Base-by-base conservation (phyloP, 92 coral and sea anemone genomes). In the Porites evermanni region DNA sequence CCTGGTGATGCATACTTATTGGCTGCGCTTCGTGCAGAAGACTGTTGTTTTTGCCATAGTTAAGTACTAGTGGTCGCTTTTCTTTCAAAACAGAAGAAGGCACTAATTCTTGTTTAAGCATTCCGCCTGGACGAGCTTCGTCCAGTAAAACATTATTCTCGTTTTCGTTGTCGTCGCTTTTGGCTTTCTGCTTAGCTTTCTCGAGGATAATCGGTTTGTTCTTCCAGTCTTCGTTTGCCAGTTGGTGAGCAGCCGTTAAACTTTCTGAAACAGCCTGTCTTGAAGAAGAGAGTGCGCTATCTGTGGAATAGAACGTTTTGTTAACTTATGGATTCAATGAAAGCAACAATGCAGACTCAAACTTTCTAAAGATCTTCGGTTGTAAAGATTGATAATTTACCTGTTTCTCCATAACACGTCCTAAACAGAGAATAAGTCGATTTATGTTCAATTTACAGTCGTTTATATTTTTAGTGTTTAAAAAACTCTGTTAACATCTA, bases 241-340 rank as follows among this genome's bases (percentile, higher is more conserved):
- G 76, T 52, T 90, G 94, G 19, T 93, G 89, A 7, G 89, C 84
- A 59, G 91, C 88, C 3, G 87, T 77, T 38, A 94, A 83, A 53
- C 88, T 91, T 86, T 86, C 93, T 47, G 88, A 81, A 14, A 94
- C 87, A 54, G 98, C 94, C 72, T 92, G 98, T 65, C 90, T 73
- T 20, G 87, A 53, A 16, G 87, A 61, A 24, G 87, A 20, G 13
- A 83, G 80, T 66, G 64, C 80, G 32, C 29, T 83, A 75, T 83
- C 87, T 83, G 80, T 21, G 26, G 71, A 51, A 67, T 17, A 12
- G 1, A 67, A 21, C 19, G 21, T 24, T 56, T 56, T 56, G 61
- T 56, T 56, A 56, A 14, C 12, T 14, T 56, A 10, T 56, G 61
- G 61, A 56, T 56, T 11, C 61, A 8, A 10, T 56, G 61, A 11